Base-by-base conservation (phyloP, 2,797 vertebrate species). In the Danio aesculapii region DNA sequence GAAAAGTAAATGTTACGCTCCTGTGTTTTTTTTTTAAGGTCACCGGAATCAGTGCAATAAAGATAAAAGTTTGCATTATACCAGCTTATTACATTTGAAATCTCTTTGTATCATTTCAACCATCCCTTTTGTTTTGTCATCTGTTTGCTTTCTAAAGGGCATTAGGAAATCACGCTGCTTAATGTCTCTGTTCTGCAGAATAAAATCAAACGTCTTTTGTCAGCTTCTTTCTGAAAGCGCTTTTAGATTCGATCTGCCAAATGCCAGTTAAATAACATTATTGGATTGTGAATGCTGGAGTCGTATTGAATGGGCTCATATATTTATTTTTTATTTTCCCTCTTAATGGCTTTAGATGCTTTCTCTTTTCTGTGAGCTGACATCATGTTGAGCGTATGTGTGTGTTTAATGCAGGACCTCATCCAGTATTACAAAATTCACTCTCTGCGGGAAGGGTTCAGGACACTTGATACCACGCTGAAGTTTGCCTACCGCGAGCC, bases 391-490 rank as follows among this genome's bases (percentile, higher is more conserved):
- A 59, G 77, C 53, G 13, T 70, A 17, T 70, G 57, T 81, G 71
- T 77, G 74, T 70, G 74, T 82, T 43, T 62, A 68, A 21, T 85
- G 67, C 90, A 99, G 97, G 97, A 99, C 88, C 94, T 99, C 0
- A 93, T 99, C 10, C 97, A 99, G 80, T 98, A 99, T 88, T 99
- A 99, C 88, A 98, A 97, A 76, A 96, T 96, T 83, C 97, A 99
- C 84, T 99, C 97, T 70, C 94, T 99, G 58, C 96, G 96, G 88
- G 98, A 99, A 93, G 98, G 98, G 0, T 99, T 99, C 84, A 89
- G 97, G 89, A 98, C 96, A 89, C 91, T 99, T 89, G 98, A 99
- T 89, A 99, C 98, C 5, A 98, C 96, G 6, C 94, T 99, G 72
- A 96, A 97, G 78, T 97, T 96, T 86, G 96, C 98, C 0, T 98